Conservation (phyloP, 2,113 vertebrate species). For the Haemorhous mexicanus region DNA sequence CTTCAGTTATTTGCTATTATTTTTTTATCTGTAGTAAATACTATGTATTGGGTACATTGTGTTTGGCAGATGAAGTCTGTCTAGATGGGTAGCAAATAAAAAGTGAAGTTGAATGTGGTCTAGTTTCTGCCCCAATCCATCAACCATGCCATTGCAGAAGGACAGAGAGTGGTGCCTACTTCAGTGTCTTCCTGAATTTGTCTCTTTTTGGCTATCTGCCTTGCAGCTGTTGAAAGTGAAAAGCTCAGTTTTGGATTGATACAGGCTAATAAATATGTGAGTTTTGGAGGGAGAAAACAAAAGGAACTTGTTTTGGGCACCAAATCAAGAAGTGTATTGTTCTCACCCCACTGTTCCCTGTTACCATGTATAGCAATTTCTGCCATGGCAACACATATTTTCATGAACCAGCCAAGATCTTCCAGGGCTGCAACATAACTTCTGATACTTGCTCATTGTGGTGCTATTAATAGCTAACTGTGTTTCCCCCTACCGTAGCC, state of each 20-base stretch:
- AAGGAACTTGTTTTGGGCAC: conserved; percentile 44
- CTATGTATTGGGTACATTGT: not conserved
- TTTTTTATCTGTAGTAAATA: not conserved
- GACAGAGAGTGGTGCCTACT: not conserved
- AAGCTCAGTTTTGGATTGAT: not conserved
- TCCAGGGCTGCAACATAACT: conserved; percentile 13
- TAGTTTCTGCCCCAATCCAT: not conserved
- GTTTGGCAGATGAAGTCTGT: not conserved
- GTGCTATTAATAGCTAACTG: conserved; percentile 59
- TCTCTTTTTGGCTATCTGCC: not conserved
- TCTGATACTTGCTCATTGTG: conserved; percentile 46
- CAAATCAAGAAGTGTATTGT: conserved; percentile 45
- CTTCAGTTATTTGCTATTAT: rapidly evolving
- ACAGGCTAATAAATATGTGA: not conserved
- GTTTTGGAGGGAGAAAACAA: not conserved
- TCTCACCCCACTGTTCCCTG: not conserved
- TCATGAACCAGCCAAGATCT: conserved; percentile 31
- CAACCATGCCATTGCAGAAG: not conserved
- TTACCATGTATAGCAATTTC: conserved; percentile 47
- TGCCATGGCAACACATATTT: conserved; percentile 46
- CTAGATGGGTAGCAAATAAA: not conserved
- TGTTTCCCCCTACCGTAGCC: not conserved
- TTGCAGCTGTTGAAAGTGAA: not conserved
- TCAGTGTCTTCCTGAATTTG: not conserved
- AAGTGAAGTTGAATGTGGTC: not conserved